Evolutionary conservation across 2,888 invertebrate species (phyloP).

Genomic region (Noctua janthe): DNA sequence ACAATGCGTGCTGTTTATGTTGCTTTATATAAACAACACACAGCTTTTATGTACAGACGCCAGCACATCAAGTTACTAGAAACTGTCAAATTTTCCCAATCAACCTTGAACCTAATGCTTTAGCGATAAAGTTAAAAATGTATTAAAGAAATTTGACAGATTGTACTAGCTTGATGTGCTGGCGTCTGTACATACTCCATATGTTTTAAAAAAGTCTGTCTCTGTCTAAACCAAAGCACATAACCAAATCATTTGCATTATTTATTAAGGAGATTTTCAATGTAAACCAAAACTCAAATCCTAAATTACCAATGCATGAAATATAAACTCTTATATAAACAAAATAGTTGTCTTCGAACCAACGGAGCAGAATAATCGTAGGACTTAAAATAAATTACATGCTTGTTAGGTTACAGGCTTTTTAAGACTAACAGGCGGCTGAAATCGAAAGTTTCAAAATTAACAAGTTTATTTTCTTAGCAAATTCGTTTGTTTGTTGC

Average conservation of each 20-base stretch:
- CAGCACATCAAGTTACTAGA: too few relatives aligned
- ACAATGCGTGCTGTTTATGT: background rate
- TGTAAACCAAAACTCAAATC: background rate
- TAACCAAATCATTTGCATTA: background rate
- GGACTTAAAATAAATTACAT: constrained; percentile 60
- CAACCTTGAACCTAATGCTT: too few relatives aligned
- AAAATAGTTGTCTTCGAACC: constrained; percentile 43
- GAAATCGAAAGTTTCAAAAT: constrained; percentile 56
- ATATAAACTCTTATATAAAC: background rate
- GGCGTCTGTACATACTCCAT: too few relatives aligned
- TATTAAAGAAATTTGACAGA: too few relatives aligned
- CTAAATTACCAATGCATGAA: constrained; percentile 10
- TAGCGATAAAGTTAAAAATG: too few relatives aligned
- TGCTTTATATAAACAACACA: background rate
- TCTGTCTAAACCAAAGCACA: background rate
- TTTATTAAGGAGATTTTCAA: background rate
- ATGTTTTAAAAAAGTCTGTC: too few relatives aligned
- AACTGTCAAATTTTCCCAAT: too few relatives aligned
- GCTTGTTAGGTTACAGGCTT: constrained; percentile 54
- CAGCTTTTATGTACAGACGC: background rate
- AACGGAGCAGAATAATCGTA: constrained; percentile 47
- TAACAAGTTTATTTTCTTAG: constrained; percentile 47
- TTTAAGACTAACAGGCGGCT: constrained; percentile 29
- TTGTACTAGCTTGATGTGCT: too few relatives aligned
- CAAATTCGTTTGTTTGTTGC: constrained; percentile 34